Percentiles rank a stretch among this genome's conserved stretches.
Evolutionary conservation across 2,113 vertebrate genomes (phyloP).

Genomic region (Asarcornis scutulata): DNA sequence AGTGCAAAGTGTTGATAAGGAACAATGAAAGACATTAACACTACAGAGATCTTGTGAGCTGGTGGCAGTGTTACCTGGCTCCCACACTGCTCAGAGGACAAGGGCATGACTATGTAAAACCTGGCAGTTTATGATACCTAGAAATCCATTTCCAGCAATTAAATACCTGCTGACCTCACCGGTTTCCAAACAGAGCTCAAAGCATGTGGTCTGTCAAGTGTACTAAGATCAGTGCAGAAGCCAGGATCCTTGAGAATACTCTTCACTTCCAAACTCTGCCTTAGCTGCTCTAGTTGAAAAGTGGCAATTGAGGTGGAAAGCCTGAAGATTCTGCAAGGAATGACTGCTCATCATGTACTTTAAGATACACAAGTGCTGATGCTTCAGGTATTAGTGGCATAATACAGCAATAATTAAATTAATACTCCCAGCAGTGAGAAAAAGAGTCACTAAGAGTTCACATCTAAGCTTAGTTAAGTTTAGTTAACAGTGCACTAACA

Average conservation of each 20-base stretch:
- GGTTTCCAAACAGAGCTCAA: background rate
- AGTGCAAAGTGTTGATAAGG: background rate
- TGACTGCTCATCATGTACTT: background rate
- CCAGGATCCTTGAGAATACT: background rate
- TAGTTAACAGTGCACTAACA: background rate
- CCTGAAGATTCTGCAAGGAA: background rate
- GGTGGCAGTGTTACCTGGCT: background rate
- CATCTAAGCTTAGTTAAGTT: background rate
- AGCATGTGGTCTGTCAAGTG: background rate
- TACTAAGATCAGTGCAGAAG: background rate
- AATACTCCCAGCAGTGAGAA: background rate
- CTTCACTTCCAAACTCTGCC: background rate
- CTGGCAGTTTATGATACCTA: background rate
- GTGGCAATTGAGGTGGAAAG: background rate
- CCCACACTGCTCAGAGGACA: background rate
- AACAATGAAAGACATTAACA: background rate
- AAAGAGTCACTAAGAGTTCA: background rate
- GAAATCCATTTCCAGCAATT: background rate
- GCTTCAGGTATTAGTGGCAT: background rate
- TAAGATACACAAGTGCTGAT: background rate
- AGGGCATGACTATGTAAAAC: background rate
- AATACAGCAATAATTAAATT: background rate
- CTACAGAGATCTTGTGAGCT: background rate
- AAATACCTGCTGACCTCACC: background rate
- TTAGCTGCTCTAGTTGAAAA: background rate